Percentiles rank a stretch among this genome's conserved stretches.
Conservation (phyloP, 37 sponge, comb jelly and placozoan genomes). For the Crambe crambe region DNA sequence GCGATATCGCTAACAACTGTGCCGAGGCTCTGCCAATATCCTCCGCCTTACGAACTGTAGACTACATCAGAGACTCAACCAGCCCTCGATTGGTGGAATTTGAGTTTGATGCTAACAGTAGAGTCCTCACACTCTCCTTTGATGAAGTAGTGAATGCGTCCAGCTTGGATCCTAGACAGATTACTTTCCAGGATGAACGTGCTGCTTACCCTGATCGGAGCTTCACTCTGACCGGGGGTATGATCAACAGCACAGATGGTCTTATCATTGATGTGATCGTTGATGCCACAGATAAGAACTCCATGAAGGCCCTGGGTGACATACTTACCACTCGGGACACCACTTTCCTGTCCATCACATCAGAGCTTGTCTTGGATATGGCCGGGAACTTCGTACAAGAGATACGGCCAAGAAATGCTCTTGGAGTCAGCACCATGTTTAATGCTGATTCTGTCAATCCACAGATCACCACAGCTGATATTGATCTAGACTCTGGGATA, state of each 20-base stretch:
- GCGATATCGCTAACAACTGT: constrained; percentile 75
- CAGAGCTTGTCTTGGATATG: constrained; percentile 76
- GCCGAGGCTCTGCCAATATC: constrained; percentile 28
- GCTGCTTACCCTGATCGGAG: constrained; percentile 41
- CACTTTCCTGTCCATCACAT: constrained; percentile 78
- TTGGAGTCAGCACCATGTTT: constrained; percentile 31
- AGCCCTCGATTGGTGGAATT: constrained; percentile 59
- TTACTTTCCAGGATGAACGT: constrained; percentile 61
- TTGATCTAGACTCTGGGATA: constrained; percentile 63
- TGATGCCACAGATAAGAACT: constrained; percentile 39
- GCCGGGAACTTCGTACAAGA: constrained; percentile 73
- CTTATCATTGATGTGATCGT: constrained; percentile 37
- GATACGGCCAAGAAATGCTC: constrained; percentile 52
- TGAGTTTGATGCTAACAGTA: constrained; percentile 63
- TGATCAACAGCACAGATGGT: constrained; percentile 5
- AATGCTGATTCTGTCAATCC: constrained; percentile 58
- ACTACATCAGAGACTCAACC: constrained; percentile 58
- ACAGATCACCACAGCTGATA: constrained; percentile 19
- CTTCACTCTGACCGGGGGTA: constrained; percentile 48
- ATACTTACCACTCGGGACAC: constrained; percentile 58
- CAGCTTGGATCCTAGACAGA: constrained; percentile 50
- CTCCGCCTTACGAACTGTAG: constrained; percentile 34
- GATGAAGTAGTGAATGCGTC: constrained; percentile 75
- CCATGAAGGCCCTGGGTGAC: constrained; percentile 62
- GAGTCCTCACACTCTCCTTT: constrained; percentile 60